These are phyloP conservation scores for Malachius bipustulatus DNA, from an alignment of 2,888 invertebrate species.

Conservation along the genomic window DNA sequence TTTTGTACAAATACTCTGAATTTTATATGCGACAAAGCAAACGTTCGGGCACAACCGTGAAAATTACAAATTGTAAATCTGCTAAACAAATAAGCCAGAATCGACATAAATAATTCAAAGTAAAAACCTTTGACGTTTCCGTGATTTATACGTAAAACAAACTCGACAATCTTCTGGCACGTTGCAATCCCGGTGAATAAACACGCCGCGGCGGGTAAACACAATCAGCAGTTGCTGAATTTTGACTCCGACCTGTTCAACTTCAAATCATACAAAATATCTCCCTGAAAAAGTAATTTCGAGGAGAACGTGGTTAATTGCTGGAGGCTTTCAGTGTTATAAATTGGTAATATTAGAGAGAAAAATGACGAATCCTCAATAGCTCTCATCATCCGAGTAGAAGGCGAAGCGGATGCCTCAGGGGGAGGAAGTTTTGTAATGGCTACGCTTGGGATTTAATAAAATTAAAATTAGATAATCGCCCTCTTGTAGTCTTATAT, in stretches of 20 bases:
- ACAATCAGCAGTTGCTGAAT: no score
- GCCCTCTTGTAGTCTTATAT: no score
- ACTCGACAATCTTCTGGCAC: slow-evolving; percentile 15
- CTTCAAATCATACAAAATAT: neutral
- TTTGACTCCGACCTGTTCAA: neutral
- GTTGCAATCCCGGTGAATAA: slow-evolving; percentile 17
- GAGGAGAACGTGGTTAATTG: slow-evolving; percentile 11
- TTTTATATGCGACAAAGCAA: no score
- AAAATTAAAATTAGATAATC: no score
- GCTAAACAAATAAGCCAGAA: slow-evolving; percentile 3
- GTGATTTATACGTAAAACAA: slow-evolving; percentile 21
- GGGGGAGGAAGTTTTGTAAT: no score
- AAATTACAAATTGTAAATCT: neutral
- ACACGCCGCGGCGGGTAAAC: slow-evolving; percentile 12
- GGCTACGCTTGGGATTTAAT: no score
- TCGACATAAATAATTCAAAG: slow-evolving; percentile 1
- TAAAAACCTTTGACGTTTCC: slow-evolving; percentile 17
- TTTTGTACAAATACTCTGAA: no score
- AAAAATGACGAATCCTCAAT: slow-evolving; percentile 17
- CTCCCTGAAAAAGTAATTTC: slow-evolving; percentile 10
- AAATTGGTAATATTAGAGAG: slow-evolving; percentile 16
- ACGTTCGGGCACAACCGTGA: no score
- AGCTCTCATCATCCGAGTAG: slow-evolving; percentile 8
- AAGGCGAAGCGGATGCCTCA: no score
- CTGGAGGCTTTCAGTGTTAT: slow-evolving; percentile 15